Base-by-base conservation (phyloP, 64 coral and sea anemone genomes). In the Dendrophyllia cribrosa region DNA sequence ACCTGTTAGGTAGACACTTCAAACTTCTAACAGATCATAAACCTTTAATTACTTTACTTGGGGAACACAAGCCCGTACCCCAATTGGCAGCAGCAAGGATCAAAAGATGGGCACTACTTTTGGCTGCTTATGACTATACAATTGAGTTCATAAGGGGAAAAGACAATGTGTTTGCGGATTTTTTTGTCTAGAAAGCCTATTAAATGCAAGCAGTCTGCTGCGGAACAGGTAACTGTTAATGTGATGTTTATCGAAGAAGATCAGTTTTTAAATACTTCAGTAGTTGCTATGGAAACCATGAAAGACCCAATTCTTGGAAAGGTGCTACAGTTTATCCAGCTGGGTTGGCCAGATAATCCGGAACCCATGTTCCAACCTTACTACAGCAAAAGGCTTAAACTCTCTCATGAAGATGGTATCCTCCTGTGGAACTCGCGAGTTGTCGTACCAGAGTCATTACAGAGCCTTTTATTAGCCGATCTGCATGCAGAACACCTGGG, bases 211-310 rank as follows among this genome's bases (percentile, higher is more conserved):
- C 12, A 59, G 9, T 66, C 81, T n/a, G 19, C 44, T 23, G 81
- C 15, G 6, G 81, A 85, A 34, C 16, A 85, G n/a, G 81, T 4
- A 68, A 25, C 58, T 9, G 81, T 34, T 1, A 44, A 85, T 17
- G 81, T 85, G 4, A 44, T 85, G 16, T 85, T 85, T 65, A 85
- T 20, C 16, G 1, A 85, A 85, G 81, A 10, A 56, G 81, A 85
- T 64, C 17, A 25, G 34, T 64, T 85, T 44, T 9, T 25, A 85
- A 52, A 15, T 17, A 58, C 16, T 51, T n/a, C n/a, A n/a, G 58
- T 68, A 22, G 87, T 76, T 59, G 88, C 88, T 55, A 78, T 65
- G 74, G 88, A 89, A 89, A 89, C 88, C n/a, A 79, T 3, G 58
- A 79, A 62, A 21, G 74, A 79, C 34, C 60, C 49, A 68, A 24